Conservation (phyloP, 2,888 invertebrate genomes). For the Lacanobia oleracea region DNA sequence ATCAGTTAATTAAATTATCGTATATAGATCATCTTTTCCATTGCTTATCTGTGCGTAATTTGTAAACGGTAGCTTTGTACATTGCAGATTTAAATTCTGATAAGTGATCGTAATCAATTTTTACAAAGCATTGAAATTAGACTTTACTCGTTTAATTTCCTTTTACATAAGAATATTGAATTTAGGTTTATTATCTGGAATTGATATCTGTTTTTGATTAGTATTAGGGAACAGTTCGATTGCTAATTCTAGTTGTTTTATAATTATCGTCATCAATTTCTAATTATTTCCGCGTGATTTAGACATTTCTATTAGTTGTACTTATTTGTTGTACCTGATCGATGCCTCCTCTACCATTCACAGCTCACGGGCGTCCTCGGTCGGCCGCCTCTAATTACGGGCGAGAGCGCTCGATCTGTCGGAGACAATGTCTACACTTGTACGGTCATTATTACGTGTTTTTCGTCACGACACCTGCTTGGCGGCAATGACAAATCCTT, state of each 20-base stretch:
- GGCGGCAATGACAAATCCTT: conserved; percentile 78
- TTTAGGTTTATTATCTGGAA: conserved; percentile 34
- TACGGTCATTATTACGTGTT: conserved; percentile 80
- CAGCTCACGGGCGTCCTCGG: conserved; percentile 68
- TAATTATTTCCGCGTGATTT: conserved; percentile 7
- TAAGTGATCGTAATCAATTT: conserved; percentile 58
- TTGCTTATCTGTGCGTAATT: conserved; percentile 41
- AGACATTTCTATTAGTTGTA: conserved; percentile 2
- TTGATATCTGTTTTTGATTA: conserved; percentile 54
- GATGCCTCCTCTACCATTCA: conserved; percentile 59
- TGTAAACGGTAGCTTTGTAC: conserved; percentile 57
- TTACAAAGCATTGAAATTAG: conserved; percentile 52
- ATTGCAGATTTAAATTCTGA: conserved; percentile 51
- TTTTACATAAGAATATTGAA: conserved; percentile 27
- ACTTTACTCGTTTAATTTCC: conserved; percentile 37
- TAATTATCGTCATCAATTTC: conserved; percentile 21
- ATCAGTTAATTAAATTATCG: conserved; percentile 61
- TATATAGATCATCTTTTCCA: conserved; percentile 47
- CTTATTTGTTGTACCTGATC: not conserved
- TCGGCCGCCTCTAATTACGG: conserved; percentile 79
- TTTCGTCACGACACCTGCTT: conserved; percentile 82
- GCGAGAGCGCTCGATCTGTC: conserved; percentile 76
- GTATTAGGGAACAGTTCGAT: conserved; percentile 4
- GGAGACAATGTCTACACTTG: conserved; percentile 82
- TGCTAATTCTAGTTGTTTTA: conserved; percentile 7